A percentile compares a stretch with the other conserved stretches of the same genome.
These are phyloP conservation scores for Bacillus rossius DNA, from an alignment of 1,140 invertebrate genomes.

Conservation along the genomic window DNA sequence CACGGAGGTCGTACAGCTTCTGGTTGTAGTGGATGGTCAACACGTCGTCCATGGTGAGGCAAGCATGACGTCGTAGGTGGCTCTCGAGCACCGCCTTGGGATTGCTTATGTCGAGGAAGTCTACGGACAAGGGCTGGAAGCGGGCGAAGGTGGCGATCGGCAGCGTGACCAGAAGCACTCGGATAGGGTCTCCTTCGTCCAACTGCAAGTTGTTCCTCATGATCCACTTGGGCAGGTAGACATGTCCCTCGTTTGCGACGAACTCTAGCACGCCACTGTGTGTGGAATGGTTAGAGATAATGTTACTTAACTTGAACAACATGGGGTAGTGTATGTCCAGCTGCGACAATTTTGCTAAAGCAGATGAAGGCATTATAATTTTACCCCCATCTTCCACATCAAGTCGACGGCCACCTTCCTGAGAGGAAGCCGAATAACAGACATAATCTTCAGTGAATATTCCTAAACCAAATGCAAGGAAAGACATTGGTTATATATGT, in stretches of 20 bases:
- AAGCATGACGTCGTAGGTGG: conserved; percentile 94
- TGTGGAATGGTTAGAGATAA: conserved; percentile 76
- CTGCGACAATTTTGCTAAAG: conserved; percentile 85
- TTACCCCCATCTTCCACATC: conserved; percentile 98
- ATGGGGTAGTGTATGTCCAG: conserved; percentile 98
- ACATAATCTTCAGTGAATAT: conserved; percentile 49
- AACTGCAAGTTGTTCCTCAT: conserved; percentile 98
- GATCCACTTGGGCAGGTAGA: conserved; percentile 98
- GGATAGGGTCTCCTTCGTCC: conserved; percentile 86
- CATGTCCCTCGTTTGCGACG: conserved; percentile 97
- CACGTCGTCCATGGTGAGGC: conserved; percentile 92
- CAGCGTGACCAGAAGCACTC: conserved; percentile 89
- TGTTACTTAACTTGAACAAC: conserved; percentile 95
- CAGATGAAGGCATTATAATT: conserved; percentile 98
- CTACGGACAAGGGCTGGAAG: conserved; percentile 93
- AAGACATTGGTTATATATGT: too few relatives aligned
- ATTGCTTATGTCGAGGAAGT: conserved; percentile 98
- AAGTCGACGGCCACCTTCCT: conserved; percentile 86
- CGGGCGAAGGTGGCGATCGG: conserved; percentile 96
- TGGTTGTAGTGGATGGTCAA: conserved; percentile 97
- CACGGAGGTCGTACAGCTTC: conserved; percentile 91
- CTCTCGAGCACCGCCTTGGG: conserved; percentile 96
- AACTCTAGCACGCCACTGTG: conserved; percentile 99
- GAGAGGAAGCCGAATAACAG: conserved; percentile 94
- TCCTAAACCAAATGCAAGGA: too few relatives aligned